Evolutionary conservation across 2,888 invertebrate genomes (phyloP).

Genomic region (Anthoptus insignis): DNA sequence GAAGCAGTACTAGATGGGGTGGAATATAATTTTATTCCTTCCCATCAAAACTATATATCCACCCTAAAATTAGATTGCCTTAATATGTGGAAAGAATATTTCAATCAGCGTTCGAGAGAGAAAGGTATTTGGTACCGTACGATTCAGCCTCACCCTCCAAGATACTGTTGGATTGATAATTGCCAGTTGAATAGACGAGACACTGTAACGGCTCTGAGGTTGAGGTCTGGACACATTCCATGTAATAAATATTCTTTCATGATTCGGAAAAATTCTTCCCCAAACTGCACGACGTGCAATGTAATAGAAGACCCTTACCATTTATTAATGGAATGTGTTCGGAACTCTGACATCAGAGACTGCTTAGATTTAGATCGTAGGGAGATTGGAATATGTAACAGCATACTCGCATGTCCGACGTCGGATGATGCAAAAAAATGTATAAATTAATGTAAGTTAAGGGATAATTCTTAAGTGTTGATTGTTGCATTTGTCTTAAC

Average conservation of each 20-base stretch:
- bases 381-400: background rate
- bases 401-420: background rate
- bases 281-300: background rate
- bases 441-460: too few species aligned
- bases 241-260: background rate
- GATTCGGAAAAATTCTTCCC: background rate
- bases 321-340: background rate
- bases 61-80: background rate
- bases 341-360: background rate
- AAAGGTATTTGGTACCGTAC: background rate
- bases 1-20: background rate
- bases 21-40: background rate
- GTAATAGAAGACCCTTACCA: background rate
- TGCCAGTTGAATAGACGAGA: background rate
- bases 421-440: background rate
- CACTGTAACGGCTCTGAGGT: background rate
- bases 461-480: too few species aligned
- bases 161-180: background rate
- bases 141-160: background rate
- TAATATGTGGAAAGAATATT: background rate
- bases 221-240: background rate
- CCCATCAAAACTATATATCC: background rate
- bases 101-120: background rate
- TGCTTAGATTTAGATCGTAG: background rate
- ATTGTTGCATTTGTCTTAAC: too few species aligned